A percentile compares a stretch with the other conserved stretches of the same genome.
Conservation (phyloP, 2,797 vertebrate species). For the Tiaroga cobitis region DNA sequence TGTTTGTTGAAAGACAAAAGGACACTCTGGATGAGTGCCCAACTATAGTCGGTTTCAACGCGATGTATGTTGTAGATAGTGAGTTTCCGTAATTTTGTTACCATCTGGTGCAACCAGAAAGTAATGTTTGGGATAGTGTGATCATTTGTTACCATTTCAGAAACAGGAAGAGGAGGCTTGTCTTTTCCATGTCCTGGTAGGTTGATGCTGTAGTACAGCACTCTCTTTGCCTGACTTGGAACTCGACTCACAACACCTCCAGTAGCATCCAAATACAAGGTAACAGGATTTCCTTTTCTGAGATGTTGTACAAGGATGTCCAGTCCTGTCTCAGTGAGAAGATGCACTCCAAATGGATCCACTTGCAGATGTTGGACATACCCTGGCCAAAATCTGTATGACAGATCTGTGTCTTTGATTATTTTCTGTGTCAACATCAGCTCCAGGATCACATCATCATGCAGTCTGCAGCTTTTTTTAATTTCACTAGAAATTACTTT, state of each 20-base stretch:
- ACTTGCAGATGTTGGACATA: conserved; percentile 34
- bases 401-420: too few relatives aligned
- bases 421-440: too few relatives aligned
- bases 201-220: conserved; percentile 19
- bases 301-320: conserved; percentile 21
- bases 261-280: neutral
- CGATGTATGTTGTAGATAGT: neutral
- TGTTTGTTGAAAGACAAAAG: too few relatives aligned
- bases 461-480: too few relatives aligned
- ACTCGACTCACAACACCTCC: neutral
- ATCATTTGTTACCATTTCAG: conserved; percentile 32
- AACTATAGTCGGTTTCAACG: too few relatives aligned
- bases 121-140: conserved; percentile 10
- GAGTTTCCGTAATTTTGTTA: neutral
- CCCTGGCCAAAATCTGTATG: neutral
- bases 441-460: too few relatives aligned
- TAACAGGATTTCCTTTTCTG: neutral
- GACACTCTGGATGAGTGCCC: neutral
- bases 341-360: neutral
- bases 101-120: neutral
- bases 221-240: neutral
- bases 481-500: too few relatives aligned
- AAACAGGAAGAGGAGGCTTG: conserved; percentile 6
- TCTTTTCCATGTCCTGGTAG: conserved; percentile 3
- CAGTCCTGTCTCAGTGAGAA: conserved; percentile 22